Evolutionary conservation across 2,888 invertebrate species (phyloP), one percentile per base, ranked within the genome.

Genomic region (Metacarcinus magister): DNA sequence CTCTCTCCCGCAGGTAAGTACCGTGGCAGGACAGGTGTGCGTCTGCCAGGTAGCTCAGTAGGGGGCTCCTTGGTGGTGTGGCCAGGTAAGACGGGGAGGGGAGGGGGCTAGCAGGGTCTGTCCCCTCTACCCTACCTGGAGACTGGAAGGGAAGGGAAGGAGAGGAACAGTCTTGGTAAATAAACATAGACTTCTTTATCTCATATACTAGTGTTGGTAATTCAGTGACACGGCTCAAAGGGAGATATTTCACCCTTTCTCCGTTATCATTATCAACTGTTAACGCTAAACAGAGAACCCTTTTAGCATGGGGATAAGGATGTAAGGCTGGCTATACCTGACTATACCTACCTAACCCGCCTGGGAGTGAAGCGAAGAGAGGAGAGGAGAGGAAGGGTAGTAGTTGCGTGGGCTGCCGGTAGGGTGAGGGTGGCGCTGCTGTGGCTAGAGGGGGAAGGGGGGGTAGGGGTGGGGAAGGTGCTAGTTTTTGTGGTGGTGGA

Each of bases 401-500:
- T 91, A 46, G 91, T 46, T 46, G 46, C 67, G 67, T 16, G 67
- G 23, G n/a, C 67, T 67, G 67, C 67, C 91, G n/a, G 44, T 46
- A 16, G 13, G 91, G 91, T 10, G 91, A 44, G 39, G 91, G 91
- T 46, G 91, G n/a, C 44, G 91, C 43, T 91, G 91, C 44, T 91
- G 91, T 44, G n/a, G 67, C 67, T n/a, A 2, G 2, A 39, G 90
- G 44, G 44, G 39, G 44, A 23, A 43, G 16, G 87, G 87, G 19
- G 8, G 87, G 93, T 0, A 44, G 92, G 43, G 43, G 67, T 32
- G 32, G 67, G n/a, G 93, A 44, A 93, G 93, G 67, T 48, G 91
- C 91, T 19, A 46, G 91, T 91, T 91, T 91, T 91, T 91, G 91
- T 91, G 91, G 91, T 46, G 19, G 44, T 91, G 91, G 54, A 92